phyloP scores from a whole-genome alignment of 2,113 vertebrate genomes.

The Phyllopteryx taeniolatus region DNA sequence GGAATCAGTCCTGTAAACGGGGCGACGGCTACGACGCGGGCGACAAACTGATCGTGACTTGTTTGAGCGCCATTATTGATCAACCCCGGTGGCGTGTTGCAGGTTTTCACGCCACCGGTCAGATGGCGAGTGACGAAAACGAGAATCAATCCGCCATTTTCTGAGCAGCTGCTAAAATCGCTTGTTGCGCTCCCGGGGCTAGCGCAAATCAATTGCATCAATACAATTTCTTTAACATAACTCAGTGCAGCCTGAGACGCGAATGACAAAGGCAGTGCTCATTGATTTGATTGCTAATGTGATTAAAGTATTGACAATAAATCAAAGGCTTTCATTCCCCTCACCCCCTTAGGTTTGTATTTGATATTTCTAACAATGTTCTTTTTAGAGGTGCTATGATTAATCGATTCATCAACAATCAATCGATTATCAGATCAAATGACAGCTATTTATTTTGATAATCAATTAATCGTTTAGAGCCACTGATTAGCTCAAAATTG shows the following conservation, averaged over 20 bases:
- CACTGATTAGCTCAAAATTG: too few species aligned
- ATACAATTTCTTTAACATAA: constrained; percentile 6
- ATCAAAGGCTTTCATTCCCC: too few species aligned
- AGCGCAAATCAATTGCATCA: constrained; percentile 4
- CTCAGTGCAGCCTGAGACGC: neutral
- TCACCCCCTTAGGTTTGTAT: too few species aligned
- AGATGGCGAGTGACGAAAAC: neutral
- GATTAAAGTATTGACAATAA: neutral
- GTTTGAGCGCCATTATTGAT: constrained; percentile 14
- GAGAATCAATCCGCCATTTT: constrained; percentile 12
- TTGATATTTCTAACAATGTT: too few species aligned
- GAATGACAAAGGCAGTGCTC: neutral
- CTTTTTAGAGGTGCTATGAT: too few species aligned
- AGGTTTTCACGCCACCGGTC: neutral
- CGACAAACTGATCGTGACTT: constrained; percentile 32
- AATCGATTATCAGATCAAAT: too few species aligned
- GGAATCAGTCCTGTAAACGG: constrained; percentile 26
- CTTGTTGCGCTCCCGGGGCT: neutral
- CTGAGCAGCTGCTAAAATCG: constrained; percentile 23
- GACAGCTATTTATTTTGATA: too few species aligned
- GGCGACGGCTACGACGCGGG: constrained; percentile 26
- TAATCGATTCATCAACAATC: too few species aligned
- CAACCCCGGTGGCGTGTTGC: neutral
- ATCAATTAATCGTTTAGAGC: too few species aligned
- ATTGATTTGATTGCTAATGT: neutral